A percentile compares a stretch with the other conserved stretches of the same genome.
phyloP scores from a whole-genome alignment of 2,888 invertebrate species.

The Polymixis flavicincta region DNA sequence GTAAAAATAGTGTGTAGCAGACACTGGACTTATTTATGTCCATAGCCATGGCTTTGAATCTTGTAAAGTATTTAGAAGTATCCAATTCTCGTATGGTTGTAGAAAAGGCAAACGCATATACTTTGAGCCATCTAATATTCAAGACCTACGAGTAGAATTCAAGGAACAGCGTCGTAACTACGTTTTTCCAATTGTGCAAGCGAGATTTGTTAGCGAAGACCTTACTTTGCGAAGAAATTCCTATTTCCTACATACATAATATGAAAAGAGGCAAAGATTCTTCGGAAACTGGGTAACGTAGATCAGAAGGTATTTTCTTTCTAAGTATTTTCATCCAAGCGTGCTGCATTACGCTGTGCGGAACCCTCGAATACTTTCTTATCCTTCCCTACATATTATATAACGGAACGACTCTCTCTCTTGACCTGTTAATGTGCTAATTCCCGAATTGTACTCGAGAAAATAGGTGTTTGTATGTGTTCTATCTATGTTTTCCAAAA shows the following conservation, averaged over 20 bases:
- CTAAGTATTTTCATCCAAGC: constrained; percentile 47
- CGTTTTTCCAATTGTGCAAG: constrained; percentile 44
- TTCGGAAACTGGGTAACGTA: constrained; percentile 34
- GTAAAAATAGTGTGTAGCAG: constrained; percentile 6
- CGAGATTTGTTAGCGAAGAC: constrained; percentile 49
- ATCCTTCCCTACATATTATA: neutral
- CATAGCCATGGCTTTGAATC: neutral
- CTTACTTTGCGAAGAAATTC: constrained; percentile 39
- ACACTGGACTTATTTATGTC: constrained; percentile 21
- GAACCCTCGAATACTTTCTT: constrained; percentile 20
- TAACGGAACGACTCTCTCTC: neutral
- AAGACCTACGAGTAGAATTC: constrained; percentile 31
- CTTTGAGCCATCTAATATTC: constrained; percentile 39
- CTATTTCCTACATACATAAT: constrained; percentile 41
- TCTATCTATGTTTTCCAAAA: neutral
- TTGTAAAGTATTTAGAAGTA: constrained; percentile 28
- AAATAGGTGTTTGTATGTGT: neutral
- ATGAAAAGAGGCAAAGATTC: constrained; percentile 45
- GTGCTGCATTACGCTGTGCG: constrained; percentile 12
- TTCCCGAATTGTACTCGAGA: neutral
- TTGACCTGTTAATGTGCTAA: neutral
- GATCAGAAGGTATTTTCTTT: constrained; percentile 49
- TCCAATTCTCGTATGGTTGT: constrained; percentile 10
- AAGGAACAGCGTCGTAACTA: constrained; percentile 23
- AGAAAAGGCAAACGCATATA: constrained; percentile 20